These are phyloP conservation scores for Tetraneura akinire DNA, from an alignment of 1,140 invertebrate genomes.

Conservation along the genomic window DNA sequence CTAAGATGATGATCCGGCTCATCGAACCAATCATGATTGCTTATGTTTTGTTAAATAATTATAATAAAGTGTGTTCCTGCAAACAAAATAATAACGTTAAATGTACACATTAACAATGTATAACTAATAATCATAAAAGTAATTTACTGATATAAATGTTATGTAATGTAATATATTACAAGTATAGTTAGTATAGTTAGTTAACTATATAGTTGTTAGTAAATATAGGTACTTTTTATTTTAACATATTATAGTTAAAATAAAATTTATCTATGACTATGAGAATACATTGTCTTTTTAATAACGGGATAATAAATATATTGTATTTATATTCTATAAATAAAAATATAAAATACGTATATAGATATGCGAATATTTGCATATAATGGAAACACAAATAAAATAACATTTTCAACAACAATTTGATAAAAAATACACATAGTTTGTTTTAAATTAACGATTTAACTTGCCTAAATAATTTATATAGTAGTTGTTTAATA, in stretches of 20 bases:
- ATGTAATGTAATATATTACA: too few species aligned
- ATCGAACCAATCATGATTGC: conserved; percentile 5
- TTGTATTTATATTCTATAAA: not conserved
- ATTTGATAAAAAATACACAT: not conserved
- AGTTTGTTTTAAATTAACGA: not conserved
- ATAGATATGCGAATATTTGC: conserved; percentile 13
- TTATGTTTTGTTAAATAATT: not conserved
- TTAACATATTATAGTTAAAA: too few species aligned
- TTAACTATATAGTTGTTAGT: too few species aligned
- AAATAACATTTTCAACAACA: not conserved
- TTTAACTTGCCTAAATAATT: not conserved
- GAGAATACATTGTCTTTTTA: not conserved
- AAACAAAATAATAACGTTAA: conserved; percentile 17
- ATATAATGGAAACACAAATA: not conserved
- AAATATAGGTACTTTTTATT: too few species aligned
- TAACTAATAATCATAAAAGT: not conserved
- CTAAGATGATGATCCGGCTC: conserved; percentile 36
- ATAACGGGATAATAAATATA: conserved; percentile 10
- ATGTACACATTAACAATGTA: not conserved
- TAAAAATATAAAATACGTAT: too few species aligned
- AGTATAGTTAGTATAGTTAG: too few species aligned
- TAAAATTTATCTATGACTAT: too few species aligned
- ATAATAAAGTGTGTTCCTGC: not conserved
- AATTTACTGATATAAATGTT: too few species aligned
- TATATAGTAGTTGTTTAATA: not conserved